Percentiles rank a stretch among this genome's conserved stretches.
phyloP scores from a whole-genome alignment of 2,888 invertebrate genomes.

The Orthosia gothica region DNA sequence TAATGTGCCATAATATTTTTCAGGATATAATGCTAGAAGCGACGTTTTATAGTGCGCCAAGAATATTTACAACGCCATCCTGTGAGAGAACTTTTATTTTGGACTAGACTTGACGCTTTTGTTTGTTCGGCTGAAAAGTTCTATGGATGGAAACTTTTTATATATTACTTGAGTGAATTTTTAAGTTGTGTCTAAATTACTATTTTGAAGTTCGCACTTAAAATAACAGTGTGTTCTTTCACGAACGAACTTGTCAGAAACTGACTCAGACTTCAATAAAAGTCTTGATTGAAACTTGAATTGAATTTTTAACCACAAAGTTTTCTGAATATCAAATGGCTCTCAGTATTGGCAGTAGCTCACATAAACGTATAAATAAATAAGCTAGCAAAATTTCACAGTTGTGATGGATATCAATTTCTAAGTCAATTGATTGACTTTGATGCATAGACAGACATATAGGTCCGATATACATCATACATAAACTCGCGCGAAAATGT shows the following conservation, averaged over 20 bases:
- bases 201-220: conserved; percentile 22
- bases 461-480: too few species aligned
- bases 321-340: background rate
- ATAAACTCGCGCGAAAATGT: too few species aligned
- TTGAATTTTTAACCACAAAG: conserved; percentile 18
- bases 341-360: background rate
- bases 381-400: too few species aligned
- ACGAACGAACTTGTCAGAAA: background rate
- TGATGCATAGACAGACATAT: too few species aligned
- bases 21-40: conserved; percentile 54
- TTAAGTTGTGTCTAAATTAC: conserved; percentile 1
- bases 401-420: too few species aligned
- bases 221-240: conserved; percentile 8
- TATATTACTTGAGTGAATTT: conserved; percentile 32
- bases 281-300: conserved; percentile 1
- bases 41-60: conserved; percentile 61
- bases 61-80: conserved; percentile 52
- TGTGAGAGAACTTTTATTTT: conserved; percentile 35
- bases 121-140: conserved; percentile 38
- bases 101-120: conserved; percentile 20
- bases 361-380: too few species aligned
- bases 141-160: conserved; percentile 14
- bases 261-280: background rate
- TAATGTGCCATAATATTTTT: conserved; percentile 68
- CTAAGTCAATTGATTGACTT: too few species aligned